A percentile compares a stretch with the other conserved stretches of the same genome.
phyloP scores from a whole-genome alignment of 2,113 vertebrate genomes.

The Pseudorhombus dupliciocellatus region DNA sequence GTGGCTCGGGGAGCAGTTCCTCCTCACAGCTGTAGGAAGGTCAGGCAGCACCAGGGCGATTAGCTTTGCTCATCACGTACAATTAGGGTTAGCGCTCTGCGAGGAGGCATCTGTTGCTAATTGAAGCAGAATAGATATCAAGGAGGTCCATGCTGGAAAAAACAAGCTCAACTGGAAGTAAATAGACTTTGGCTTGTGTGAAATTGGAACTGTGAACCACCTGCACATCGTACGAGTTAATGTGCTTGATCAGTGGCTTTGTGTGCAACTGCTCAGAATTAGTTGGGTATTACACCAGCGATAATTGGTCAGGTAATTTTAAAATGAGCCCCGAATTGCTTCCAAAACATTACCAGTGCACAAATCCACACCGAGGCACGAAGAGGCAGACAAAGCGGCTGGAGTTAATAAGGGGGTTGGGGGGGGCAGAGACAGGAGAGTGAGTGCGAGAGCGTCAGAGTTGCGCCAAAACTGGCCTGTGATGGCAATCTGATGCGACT shows the following conservation, averaged over 20 bases:
- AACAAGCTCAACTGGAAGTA: constrained; percentile 68
- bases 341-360: constrained; percentile 53
- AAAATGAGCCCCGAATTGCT: constrained; percentile 59
- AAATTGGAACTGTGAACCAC: constrained; percentile 78
- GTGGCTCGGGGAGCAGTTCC: constrained; percentile 56
- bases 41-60: constrained; percentile 71
- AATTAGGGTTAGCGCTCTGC: constrained; percentile 76
- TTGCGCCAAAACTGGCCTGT: constrained; percentile 47
- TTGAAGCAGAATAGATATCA: constrained; percentile 79
- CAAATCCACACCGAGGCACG: constrained; percentile 40
- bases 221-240: constrained; percentile 66
- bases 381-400: constrained; percentile 52
- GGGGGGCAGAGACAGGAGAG: constrained; percentile 39
- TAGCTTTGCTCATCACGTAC: constrained; percentile 80
- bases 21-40: constrained; percentile 74
- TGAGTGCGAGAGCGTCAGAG: constrained; percentile 50
- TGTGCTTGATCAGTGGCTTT: constrained; percentile 49
- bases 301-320: constrained; percentile 61
- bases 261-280: constrained; percentile 50
- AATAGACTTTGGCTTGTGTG: constrained; percentile 81
- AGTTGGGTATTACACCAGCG: constrained; percentile 48
- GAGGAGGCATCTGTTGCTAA: constrained; percentile 79
- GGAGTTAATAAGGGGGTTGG: constrained; percentile 40
- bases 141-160: constrained; percentile 56
- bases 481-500: constrained; percentile 80